Evolutionary conservation across 2,888 invertebrate genomes (phyloP).

Genomic region (Cephalotes varians): DNA sequence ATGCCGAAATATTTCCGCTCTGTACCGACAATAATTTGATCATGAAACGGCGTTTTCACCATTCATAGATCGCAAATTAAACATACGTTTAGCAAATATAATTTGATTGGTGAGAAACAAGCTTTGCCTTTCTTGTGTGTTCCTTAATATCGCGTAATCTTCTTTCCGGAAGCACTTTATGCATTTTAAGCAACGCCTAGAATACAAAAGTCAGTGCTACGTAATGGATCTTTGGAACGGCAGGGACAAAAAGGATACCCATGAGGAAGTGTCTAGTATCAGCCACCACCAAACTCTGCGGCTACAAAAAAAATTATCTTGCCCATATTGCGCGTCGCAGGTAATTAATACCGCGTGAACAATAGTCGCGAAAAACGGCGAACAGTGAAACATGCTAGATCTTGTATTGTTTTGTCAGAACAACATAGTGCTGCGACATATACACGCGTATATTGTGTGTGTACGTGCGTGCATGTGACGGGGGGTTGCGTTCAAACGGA

Average conservation of each 20-base stretch:
- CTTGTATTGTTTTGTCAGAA: conserved; percentile 53
- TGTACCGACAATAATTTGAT: not conserved
- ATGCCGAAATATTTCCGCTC: not conserved
- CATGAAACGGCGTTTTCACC: not conserved
- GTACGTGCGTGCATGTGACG: conserved; percentile 39
- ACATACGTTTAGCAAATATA: not conserved
- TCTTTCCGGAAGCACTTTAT: conserved; percentile 66
- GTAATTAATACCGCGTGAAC: conserved; percentile 50
- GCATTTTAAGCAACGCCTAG: conserved; percentile 32
- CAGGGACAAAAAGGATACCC: conserved; percentile 16
- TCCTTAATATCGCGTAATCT: conserved; percentile 47
- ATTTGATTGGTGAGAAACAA: conserved; percentile 12
- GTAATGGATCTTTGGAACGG: conserved; percentile 41
- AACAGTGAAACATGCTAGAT: conserved; percentile 46
- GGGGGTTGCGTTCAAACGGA: conserved; percentile 68
- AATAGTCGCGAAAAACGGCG: conserved; percentile 46
- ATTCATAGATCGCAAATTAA: not conserved
- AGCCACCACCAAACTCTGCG: not conserved
- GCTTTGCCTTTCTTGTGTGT: conserved; percentile 60
- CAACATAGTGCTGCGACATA: conserved; percentile 1
- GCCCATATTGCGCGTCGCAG: conserved; percentile 38
- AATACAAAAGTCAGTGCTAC: conserved; percentile 17
- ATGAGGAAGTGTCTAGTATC: conserved; percentile 1
- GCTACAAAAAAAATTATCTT: conserved; percentile 13
- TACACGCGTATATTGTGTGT: conserved; percentile 23